Evolutionary conservation across 2,888 invertebrate genomes (phyloP).

Genomic region (Ditula angustiorana): DNA sequence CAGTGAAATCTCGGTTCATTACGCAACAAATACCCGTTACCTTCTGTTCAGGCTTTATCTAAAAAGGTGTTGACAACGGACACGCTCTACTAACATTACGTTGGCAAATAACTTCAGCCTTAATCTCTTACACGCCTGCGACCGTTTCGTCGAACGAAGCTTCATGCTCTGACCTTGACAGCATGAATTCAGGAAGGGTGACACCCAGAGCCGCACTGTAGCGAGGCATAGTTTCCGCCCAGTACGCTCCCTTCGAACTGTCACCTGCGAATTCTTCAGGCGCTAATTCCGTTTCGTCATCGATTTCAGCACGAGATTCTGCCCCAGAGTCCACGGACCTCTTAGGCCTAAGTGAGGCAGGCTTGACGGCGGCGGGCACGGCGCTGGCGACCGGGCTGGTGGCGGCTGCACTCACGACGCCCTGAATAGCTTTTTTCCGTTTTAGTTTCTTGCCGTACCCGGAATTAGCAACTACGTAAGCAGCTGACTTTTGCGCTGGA

Average conservation of each 20-base stretch:
- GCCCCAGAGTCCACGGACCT: slow-evolving; percentile 68
- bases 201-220: slow-evolving; percentile 88
- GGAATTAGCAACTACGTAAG: slow-evolving; percentile 69
- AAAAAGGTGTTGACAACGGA: slow-evolving; percentile 70
- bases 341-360: slow-evolving; percentile 59
- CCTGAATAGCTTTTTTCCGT: slow-evolving; percentile 71
- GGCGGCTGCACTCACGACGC: slow-evolving; percentile 55
- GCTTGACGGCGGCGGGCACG: slow-evolving; percentile 45
- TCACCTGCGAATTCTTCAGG: slow-evolving; percentile 83
- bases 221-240: slow-evolving; percentile 87
- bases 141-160: slow-evolving; percentile 87
- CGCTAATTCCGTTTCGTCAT: slow-evolving; percentile 72
- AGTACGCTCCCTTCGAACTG: slow-evolving; percentile 86
- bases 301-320: slow-evolving; percentile 63
- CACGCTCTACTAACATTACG: slow-evolving; percentile 76
- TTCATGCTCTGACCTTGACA: slow-evolving; percentile 88
- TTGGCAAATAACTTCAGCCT: slow-evolving; percentile 68
- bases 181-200: slow-evolving; percentile 88
- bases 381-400: slow-evolving; percentile 56
- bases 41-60: slow-evolving; percentile 68
- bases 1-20: slow-evolving; percentile 74
- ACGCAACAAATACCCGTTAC: slow-evolving; percentile 73
- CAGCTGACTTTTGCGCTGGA: slow-evolving; percentile 67
- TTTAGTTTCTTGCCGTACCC: slow-evolving; percentile 74
- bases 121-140: slow-evolving; percentile 71